These are phyloP conservation scores for Delia radicum DNA, from an alignment of 1,140 invertebrate genomes.

Conservation along the genomic window DNA sequence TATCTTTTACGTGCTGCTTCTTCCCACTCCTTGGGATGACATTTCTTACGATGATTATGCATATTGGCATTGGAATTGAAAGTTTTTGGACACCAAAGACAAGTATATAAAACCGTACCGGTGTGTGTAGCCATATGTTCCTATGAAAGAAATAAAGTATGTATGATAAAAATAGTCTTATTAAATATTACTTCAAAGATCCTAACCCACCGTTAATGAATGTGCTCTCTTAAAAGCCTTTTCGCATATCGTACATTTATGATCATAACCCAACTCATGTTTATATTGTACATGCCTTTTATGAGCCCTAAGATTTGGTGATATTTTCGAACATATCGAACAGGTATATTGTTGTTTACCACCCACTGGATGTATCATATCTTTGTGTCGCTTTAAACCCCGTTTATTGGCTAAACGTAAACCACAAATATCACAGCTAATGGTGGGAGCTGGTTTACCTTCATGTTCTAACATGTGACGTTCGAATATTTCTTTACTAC, in stretches of 20 bases:
- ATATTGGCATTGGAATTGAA: constrained; percentile 52
- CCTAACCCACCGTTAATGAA: constrained; percentile 35
- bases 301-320: constrained; percentile 42
- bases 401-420: constrained; percentile 42
- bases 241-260: constrained; percentile 46
- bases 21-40: constrained; percentile 49
- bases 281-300: constrained; percentile 45
- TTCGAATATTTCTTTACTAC: constrained; percentile 36
- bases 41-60: constrained; percentile 51
- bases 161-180: no score
- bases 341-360: constrained; percentile 42
- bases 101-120: constrained; percentile 46
- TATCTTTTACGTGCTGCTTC: constrained; percentile 32
- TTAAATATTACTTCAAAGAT: no score
- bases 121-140: constrained; percentile 52
- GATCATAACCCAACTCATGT: constrained; percentile 38
- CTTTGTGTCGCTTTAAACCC: constrained; percentile 44
- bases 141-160: constrained; percentile 29
- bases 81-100: constrained; percentile 47
- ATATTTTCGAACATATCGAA: constrained; percentile 42
- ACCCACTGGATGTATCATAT: constrained; percentile 46
- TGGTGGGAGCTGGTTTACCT: constrained; percentile 25
- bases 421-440: constrained; percentile 44
- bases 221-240: constrained; percentile 46
- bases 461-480: constrained; percentile 43